Evolutionary conservation across 2,888 invertebrate genomes (phyloP).

Genomic region (Oligia fasciuncula): DNA sequence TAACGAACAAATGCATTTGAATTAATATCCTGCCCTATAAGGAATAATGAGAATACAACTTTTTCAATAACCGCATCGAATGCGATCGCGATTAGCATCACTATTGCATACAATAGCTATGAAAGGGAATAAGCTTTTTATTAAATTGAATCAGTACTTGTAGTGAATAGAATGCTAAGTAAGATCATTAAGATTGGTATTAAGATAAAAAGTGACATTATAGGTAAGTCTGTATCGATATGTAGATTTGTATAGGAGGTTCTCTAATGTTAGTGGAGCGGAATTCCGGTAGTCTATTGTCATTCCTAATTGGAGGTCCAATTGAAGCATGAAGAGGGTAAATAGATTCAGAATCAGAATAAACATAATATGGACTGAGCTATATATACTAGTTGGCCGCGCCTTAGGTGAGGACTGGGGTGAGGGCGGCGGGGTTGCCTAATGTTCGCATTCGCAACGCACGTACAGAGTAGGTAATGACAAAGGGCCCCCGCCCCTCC

Average conservation of each 20-base stretch:
- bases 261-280: conserved; percentile 14
- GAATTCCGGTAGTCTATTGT: conserved; percentile 21
- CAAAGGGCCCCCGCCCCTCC: no score
- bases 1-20: conserved; percentile 52
- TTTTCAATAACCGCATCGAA: conserved; percentile 44
- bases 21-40: conserved; percentile 51
- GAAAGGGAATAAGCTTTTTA: conserved; percentile 35
- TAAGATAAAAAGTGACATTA: conserved; percentile 37
- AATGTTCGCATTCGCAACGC: no score
- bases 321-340: conserved; percentile 16
- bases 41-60: conserved; percentile 53
- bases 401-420: no score
- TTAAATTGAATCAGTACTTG: conserved; percentile 31
- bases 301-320: conserved; percentile 4
- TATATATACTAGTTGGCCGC: no score
- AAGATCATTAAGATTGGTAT: conserved; percentile 30
- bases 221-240: not conserved
- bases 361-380: not conserved
- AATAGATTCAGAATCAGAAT: not conserved
- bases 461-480: no score
- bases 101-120: conserved; percentile 44
- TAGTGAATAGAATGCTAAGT: conserved; percentile 20
- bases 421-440: no score
- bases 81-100: conserved; percentile 37
- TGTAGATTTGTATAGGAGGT: not conserved